Percentiles rank a stretch among this genome's conserved stretches.
phyloP scores from a whole-genome alignment of 2,888 invertebrate species.

The Fragum whitleyi region DNA sequence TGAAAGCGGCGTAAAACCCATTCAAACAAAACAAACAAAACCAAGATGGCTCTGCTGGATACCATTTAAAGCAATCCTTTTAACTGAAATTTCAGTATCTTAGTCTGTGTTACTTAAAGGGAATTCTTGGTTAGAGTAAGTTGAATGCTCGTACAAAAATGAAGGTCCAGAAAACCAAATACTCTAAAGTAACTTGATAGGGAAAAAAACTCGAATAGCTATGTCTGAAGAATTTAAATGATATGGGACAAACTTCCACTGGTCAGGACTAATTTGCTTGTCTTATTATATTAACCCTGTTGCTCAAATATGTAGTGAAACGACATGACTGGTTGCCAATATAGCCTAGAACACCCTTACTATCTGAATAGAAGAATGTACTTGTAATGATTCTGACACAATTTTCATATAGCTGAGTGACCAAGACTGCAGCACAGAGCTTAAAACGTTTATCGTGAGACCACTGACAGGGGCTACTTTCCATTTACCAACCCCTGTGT shows the following conservation, averaged over 20 bases:
- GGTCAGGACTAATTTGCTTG: slow-evolving; percentile 18
- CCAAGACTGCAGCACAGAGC: slow-evolving; percentile 37
- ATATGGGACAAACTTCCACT: slow-evolving; percentile 46
- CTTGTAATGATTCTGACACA: not conserved
- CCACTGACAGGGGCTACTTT: slow-evolving; percentile 38
- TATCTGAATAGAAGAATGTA: slow-evolving; percentile 34
- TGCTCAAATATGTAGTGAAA: slow-evolving; percentile 49
- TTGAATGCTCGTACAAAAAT: too few relatives aligned
- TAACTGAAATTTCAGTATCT: too few relatives aligned
- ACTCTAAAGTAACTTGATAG: too few relatives aligned
- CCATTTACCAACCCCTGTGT: too few relatives aligned
- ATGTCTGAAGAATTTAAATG: slow-evolving; percentile 51
- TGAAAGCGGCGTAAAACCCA: too few relatives aligned
- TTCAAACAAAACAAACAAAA: too few relatives aligned
- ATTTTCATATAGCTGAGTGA: not conserved
- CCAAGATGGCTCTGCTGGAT: too few relatives aligned
- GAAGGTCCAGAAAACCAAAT: too few relatives aligned
- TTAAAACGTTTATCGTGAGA: slow-evolving; percentile 44
- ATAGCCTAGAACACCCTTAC: slow-evolving; percentile 43
- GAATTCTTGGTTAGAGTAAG: too few relatives aligned
- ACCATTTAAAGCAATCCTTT: too few relatives aligned
- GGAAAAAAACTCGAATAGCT: too few relatives aligned
- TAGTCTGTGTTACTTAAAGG: too few relatives aligned
- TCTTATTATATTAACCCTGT: slow-evolving; percentile 39
- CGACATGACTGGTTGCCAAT: slow-evolving; percentile 32